A percentile compares a stretch with the other conserved stretches of the same genome.
Conservation (phyloP, 2,113 vertebrate genomes). For the Xyrauchen texanus region DNA sequence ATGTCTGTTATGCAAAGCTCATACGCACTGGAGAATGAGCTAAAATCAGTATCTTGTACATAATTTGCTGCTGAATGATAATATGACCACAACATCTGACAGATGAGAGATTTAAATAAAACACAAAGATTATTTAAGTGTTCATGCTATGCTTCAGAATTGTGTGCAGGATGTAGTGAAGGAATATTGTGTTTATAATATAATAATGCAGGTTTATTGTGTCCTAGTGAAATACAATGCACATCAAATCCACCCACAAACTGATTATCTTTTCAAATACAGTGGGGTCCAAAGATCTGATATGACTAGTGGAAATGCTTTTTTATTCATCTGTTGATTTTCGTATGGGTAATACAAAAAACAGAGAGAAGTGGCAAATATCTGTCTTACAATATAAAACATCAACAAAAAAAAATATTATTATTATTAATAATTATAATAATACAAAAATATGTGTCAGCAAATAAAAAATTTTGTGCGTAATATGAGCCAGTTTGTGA, state of each 20-base stretch:
- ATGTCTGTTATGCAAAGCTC: slow-evolving; percentile 20
- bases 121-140: neutral
- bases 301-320: no score
- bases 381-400: no score
- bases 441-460: no score
- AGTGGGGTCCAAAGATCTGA: neutral
- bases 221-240: neutral
- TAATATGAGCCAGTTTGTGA: no score
- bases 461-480: no score
- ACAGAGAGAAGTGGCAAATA: no score
- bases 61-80: neutral
- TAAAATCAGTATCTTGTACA: neutral
- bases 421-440: no score
- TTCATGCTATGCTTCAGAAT: neutral
- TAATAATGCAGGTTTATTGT: neutral
- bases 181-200: no score
- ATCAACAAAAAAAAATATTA: no score
- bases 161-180: neutral
- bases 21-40: neutral
- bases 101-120: neutral
- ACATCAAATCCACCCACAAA: neutral
- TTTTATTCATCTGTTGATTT: no score
- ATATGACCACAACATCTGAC: neutral
- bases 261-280: neutral
- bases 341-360: no score